A percentile compares a stretch with the other conserved stretches of the same genome.
phyloP scores from a whole-genome alignment of 1,140 invertebrate genomes.

The Macrosteles quadrilineatus region DNA sequence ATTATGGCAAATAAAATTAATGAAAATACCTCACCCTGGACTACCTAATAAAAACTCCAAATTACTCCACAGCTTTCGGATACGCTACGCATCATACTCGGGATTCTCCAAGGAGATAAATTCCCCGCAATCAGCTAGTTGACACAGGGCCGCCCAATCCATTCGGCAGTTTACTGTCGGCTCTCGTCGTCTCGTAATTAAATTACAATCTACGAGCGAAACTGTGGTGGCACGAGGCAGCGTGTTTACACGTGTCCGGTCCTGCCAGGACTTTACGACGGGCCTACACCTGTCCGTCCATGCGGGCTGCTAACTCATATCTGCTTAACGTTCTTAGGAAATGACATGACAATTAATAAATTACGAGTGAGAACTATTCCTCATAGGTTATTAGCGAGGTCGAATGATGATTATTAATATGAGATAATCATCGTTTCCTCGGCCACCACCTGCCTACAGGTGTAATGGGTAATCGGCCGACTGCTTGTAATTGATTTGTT shows the following conservation, averaged over 20 bases:
- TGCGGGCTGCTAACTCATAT: constrained; percentile 1
- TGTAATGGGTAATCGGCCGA: constrained; percentile 15
- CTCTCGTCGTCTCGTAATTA: background rate
- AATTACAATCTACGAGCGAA: constrained; percentile 8
- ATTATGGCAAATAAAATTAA: too few species aligned
- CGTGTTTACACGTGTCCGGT: constrained; percentile 9
- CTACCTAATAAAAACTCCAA: too few species aligned
- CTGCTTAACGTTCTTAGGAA: constrained; percentile 10
- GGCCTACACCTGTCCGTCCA: background rate
- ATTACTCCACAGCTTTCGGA: too few species aligned
- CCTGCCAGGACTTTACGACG: background rate
- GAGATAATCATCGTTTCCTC: background rate
- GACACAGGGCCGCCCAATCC: background rate
- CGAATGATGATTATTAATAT: constrained; percentile 31
- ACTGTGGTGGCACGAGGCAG: background rate
- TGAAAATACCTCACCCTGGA: too few species aligned
- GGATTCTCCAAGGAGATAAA: too few species aligned
- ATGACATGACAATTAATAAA: constrained; percentile 25
- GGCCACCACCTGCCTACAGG: constrained; percentile 13
- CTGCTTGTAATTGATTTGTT: too few species aligned
- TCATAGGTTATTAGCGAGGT: constrained; percentile 27
- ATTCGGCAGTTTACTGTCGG: constrained; percentile 2
- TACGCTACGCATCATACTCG: too few species aligned
- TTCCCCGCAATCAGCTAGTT: background rate
- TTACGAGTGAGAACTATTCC: constrained; percentile 26